Conservation (phyloP, 2,113 vertebrate genomes). For the Lynx canadensis region DNA sequence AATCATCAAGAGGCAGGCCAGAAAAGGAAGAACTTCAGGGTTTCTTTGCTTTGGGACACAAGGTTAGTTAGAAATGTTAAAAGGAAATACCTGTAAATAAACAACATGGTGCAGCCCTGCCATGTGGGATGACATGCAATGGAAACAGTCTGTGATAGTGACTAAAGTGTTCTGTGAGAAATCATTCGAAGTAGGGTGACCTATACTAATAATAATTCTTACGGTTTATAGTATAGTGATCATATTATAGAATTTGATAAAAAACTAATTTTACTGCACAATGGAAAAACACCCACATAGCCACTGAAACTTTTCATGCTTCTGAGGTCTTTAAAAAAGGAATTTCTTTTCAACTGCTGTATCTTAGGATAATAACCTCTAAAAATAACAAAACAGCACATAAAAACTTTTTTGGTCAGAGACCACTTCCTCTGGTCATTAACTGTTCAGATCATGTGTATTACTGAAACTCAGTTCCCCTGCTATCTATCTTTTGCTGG, state of each 20-base stretch:
- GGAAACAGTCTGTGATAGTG: constrained; percentile 70
- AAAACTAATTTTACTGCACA: constrained; percentile 52
- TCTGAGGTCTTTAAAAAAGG: constrained; percentile 44
- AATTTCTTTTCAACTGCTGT: constrained; percentile 28
- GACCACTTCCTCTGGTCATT: background rate
- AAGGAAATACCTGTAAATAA: constrained; percentile 65
- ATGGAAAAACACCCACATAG: background rate
- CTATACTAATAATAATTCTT: constrained; percentile 45
- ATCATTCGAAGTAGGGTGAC: background rate
- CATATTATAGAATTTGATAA: constrained; percentile 6
- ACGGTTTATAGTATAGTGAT: constrained; percentile 41
- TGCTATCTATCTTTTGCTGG: background rate
- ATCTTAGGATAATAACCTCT: constrained; percentile 17
- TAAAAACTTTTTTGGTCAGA: background rate
- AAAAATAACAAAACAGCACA: constrained; percentile 14
- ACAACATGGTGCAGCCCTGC: constrained; percentile 64
- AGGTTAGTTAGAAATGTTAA: constrained; percentile 65
- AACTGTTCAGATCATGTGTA: background rate
- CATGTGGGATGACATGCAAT: constrained; percentile 78
- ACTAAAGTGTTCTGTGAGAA: background rate
- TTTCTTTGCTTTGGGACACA: constrained; percentile 37
- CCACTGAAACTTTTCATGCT: constrained; percentile 21
- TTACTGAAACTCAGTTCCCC: background rate
- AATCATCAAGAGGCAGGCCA: constrained; percentile 62
- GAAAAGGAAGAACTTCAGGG: constrained; percentile 77